A percentile compares a stretch with the other conserved stretches of the same genome.
phyloP scores from a whole-genome alignment of 2,797 vertebrate species.

The Perodicticus potto region DNA sequence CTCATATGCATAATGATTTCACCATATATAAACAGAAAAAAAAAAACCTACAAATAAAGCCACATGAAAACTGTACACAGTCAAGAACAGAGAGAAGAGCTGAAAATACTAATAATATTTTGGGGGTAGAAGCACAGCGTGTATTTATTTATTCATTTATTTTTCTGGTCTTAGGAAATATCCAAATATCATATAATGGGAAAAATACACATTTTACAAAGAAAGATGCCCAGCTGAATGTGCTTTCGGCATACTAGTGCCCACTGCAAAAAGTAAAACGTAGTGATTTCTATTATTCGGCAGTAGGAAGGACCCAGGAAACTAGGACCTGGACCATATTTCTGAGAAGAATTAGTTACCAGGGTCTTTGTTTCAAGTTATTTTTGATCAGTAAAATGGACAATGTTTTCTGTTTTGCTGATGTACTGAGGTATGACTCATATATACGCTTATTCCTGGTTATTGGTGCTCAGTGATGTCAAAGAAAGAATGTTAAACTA shows the following conservation, averaged over 20 bases:
- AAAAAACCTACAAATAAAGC: background rate
- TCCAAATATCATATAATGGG: background rate
- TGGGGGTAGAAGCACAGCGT: background rate
- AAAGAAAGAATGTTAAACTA: background rate
- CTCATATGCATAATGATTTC: background rate
- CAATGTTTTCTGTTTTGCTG: background rate
- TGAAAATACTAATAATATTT: background rate
- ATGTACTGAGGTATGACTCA: background rate
- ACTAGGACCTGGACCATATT: background rate
- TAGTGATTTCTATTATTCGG: background rate
- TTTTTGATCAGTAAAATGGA: background rate
- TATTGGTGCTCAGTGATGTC: background rate
- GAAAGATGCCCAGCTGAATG: background rate
- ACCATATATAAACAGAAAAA: background rate
- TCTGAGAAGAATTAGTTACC: background rate
- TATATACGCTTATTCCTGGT: background rate
- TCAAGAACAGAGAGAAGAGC: background rate
- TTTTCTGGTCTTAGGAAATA: constrained; percentile 10
- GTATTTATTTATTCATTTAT: background rate
- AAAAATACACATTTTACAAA: constrained; percentile 29
- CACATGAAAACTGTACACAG: background rate
- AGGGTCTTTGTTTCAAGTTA: background rate
- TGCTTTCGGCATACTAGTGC: background rate
- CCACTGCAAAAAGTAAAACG: background rate
- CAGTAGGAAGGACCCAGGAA: background rate